phyloP scores from a whole-genome alignment of 2,888 invertebrate species.

The Scrobipalpa atriplicella region DNA sequence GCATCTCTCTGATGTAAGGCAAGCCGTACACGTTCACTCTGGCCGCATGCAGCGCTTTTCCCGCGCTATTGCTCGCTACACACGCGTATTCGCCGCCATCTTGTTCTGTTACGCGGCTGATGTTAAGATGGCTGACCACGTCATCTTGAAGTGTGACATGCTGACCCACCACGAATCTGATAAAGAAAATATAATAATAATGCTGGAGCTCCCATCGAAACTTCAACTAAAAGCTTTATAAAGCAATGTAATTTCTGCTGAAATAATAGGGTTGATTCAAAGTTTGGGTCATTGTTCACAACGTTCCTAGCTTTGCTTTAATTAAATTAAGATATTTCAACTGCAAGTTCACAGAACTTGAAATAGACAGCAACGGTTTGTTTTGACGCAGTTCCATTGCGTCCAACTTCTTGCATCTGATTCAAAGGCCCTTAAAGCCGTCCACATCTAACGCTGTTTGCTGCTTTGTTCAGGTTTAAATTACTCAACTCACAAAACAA shows the following conservation, averaged over 20 bases:
- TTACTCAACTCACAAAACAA: slow-evolving; percentile 25
- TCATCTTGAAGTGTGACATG: slow-evolving; percentile 96
- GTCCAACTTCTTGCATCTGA: slow-evolving; percentile 21
- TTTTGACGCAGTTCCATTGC: slow-evolving; percentile 10
- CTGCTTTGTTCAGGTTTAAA: slow-evolving; percentile 22
- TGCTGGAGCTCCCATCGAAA: too few species aligned
- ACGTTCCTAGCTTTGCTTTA: slow-evolving; percentile 13
- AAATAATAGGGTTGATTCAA: not conserved
- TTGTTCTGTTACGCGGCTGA: slow-evolving; percentile 93
- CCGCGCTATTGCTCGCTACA: slow-evolving; percentile 91
- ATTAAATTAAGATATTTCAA: slow-evolving; percentile 12
- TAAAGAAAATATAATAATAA: not conserved
- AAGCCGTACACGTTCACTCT: slow-evolving; percentile 94
- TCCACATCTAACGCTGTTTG: slow-evolving; percentile 21
- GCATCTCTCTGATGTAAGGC: slow-evolving; percentile 94
- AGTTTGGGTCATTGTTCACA: slow-evolving; percentile 4
- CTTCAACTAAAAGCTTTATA: not conserved
- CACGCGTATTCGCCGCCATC: slow-evolving; percentile 96
- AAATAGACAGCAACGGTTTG: slow-evolving; percentile 11
- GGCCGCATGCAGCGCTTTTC: slow-evolving; percentile 91
- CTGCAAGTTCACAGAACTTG: slow-evolving; percentile 12
- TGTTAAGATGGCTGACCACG: slow-evolving; percentile 96
- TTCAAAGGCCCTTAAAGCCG: slow-evolving; percentile 21
- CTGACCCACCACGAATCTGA: slow-evolving; percentile 93
- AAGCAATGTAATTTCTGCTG: not conserved